phyloP scores from a whole-genome alignment of 2,797 vertebrate species.

The Oreonectes daqikongensis region DNA sequence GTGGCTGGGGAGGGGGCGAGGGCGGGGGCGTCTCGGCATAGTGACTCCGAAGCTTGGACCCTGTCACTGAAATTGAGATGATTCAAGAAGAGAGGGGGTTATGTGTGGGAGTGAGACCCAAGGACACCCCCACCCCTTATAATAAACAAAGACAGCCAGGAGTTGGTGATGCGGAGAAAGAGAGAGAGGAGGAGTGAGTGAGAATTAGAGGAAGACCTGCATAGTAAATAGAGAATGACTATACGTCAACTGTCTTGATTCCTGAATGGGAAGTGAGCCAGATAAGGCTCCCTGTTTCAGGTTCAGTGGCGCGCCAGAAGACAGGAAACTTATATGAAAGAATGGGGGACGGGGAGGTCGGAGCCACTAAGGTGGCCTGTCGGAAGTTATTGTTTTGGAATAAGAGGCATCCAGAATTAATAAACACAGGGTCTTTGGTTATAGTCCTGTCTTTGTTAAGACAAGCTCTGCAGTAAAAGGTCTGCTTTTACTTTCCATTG shows the following conservation, averaged over 20 bases:
- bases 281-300: slow-evolving; percentile 60
- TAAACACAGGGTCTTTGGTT: slow-evolving; percentile 57
- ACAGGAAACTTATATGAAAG: slow-evolving; percentile 82
- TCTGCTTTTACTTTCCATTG: background rate
- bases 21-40: slow-evolving; percentile 72
- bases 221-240: slow-evolving; percentile 56
- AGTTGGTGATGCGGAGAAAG: slow-evolving; percentile 47
- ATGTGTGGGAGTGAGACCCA: slow-evolving; percentile 55
- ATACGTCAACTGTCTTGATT: slow-evolving; percentile 36
- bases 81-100: slow-evolving; percentile 51
- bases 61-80: slow-evolving; percentile 61
- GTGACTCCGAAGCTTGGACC: slow-evolving; percentile 73
- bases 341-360: slow-evolving; percentile 69
- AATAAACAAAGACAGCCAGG: slow-evolving; percentile 59
- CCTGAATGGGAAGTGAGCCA: slow-evolving; percentile 70
- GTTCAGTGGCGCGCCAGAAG: slow-evolving; percentile 78
- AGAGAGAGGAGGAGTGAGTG: slow-evolving; percentile 34
- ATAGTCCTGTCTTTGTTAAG: slow-evolving; percentile 49
- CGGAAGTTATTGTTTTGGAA: slow-evolving; percentile 77
- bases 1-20: slow-evolving; percentile 62
- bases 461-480: background rate
- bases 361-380: slow-evolving; percentile 68
- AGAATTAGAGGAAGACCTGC: slow-evolving; percentile 42
- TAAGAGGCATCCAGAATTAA: slow-evolving; percentile 60
- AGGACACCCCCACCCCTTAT: slow-evolving; percentile 47